Evolutionary conservation across 2,113 vertebrate species (phyloP).

Genomic region (Micromys minutus): DNA sequence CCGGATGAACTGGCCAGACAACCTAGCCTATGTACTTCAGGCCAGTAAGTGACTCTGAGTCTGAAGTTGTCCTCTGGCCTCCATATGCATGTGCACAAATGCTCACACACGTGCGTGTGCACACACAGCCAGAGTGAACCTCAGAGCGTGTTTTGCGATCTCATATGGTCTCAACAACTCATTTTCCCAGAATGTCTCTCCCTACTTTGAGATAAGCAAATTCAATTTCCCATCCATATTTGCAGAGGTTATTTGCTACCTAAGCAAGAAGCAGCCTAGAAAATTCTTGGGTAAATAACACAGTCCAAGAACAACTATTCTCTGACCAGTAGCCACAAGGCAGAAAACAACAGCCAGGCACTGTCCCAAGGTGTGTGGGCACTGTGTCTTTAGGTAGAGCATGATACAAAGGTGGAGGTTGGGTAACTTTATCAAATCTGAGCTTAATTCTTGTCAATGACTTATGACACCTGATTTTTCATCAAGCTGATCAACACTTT

Average conservation of each 20-base stretch:
- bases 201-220: conserved; percentile 23
- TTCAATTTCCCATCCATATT: conserved; percentile 52
- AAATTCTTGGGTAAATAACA: conserved; percentile 71
- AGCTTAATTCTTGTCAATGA: too few species aligned
- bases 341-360: not conserved
- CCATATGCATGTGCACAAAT: not conserved
- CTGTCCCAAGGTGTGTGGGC: not conserved
- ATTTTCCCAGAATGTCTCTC: not conserved
- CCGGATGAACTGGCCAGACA: not conserved
- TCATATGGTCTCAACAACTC: not conserved
- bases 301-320: conserved; percentile 51
- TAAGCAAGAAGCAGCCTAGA: conserved; percentile 64
- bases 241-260: conserved; percentile 64
- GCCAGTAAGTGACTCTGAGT: not conserved
- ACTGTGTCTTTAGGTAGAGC: not conserved
- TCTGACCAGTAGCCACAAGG: not conserved
- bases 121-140: not conserved
- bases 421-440: not conserved
- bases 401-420: not conserved
- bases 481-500: not conserved
- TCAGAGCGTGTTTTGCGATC: not conserved
- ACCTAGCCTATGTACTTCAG: not conserved
- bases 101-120: not conserved
- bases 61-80: not conserved
- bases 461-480: not conserved